phyloP scores from a whole-genome alignment of 2,888 invertebrate genomes.

The Pachydiplax longipennis region DNA sequence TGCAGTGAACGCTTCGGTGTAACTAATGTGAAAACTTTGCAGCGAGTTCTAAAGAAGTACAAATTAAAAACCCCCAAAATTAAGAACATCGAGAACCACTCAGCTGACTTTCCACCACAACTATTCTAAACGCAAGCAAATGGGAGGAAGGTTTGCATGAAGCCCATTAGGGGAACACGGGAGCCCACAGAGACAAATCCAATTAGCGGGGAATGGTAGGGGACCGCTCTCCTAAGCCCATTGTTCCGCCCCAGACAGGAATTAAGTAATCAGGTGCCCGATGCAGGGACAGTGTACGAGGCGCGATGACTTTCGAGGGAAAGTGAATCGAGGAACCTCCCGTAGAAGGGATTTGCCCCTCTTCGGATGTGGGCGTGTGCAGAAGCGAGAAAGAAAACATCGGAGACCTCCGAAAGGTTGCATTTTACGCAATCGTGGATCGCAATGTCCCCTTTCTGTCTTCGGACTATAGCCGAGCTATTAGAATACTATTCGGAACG shows the following conservation, averaged over 20 bases:
- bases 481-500: too few species aligned
- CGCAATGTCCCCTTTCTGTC: not conserved
- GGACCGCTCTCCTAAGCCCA: not conserved
- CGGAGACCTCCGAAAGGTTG: not conserved
- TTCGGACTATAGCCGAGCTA: too few species aligned
- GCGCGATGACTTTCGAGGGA: too few species aligned
- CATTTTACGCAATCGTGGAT: not conserved
- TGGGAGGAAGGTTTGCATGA: not conserved
- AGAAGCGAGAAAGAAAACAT: not conserved
- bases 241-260: not conserved
- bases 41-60: too few species aligned
- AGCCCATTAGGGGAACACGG: not conserved
- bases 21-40: too few species aligned
- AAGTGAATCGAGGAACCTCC: not conserved
- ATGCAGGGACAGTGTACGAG: not conserved
- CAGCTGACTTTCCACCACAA: too few species aligned
- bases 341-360: not conserved
- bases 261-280: not conserved
- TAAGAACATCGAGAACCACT: too few species aligned
- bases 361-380: not conserved
- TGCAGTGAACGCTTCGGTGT: too few species aligned
- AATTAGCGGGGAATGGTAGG: not conserved
- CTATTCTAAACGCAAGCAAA: not conserved
- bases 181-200: not conserved
- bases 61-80: too few species aligned